phyloP scores from a whole-genome alignment of 2,888 invertebrate species.

The Drosophila suboccidentalis region DNA sequence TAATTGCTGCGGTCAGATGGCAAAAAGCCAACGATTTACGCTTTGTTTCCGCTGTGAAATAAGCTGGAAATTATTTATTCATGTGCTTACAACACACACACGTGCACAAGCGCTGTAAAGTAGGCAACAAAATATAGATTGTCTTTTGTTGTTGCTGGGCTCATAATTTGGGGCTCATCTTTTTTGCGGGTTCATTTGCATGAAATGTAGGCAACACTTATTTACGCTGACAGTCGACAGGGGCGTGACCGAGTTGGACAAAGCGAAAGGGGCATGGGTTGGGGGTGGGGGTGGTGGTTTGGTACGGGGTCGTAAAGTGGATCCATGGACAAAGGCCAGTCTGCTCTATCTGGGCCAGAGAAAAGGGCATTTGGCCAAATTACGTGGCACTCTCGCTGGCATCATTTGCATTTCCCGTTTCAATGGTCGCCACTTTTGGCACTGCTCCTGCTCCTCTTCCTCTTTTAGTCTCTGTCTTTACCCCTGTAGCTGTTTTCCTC shows the following conservation, averaged over 20 bases:
- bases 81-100: constrained; percentile 41
- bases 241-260: background rate
- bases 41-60: constrained; percentile 27
- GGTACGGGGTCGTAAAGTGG: too few species aligned
- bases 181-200: constrained; percentile 48
- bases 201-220: constrained; percentile 65
- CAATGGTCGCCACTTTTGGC: background rate
- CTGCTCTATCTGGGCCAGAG: constrained; percentile 40
- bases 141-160: constrained; percentile 33
- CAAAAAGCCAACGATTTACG: constrained; percentile 44
- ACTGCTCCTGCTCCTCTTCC: constrained; percentile 5
- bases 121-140: constrained; percentile 43
- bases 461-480: background rate
- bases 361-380: constrained; percentile 47
- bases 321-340: constrained; percentile 7
- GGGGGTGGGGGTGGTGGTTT: background rate
- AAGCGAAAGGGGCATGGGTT: background rate
- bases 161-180: constrained; percentile 63
- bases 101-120: constrained; percentile 22
- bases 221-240: constrained; percentile 46
- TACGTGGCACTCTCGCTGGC: constrained; percentile 9
- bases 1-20: constrained; percentile 71
- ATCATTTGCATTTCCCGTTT: constrained; percentile 59
- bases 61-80: constrained; percentile 66
- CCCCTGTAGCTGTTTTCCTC: background rate